A percentile compares a stretch with the other conserved stretches of the same genome.
Conservation (phyloP, 2,888 invertebrate genomes). For the Cephus pygmeus region DNA sequence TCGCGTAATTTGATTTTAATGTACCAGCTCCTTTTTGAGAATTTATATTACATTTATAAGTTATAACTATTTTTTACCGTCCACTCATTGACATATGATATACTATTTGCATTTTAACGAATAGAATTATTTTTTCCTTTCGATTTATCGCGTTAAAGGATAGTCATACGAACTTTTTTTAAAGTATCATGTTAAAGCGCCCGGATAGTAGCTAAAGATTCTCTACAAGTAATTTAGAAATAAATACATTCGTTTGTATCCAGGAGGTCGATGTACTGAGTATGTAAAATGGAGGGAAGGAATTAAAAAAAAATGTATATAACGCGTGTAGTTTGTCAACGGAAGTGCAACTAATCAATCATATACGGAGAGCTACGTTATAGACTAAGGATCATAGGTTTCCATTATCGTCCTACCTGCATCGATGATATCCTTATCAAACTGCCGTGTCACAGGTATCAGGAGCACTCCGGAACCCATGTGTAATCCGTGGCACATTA, state of each 20-base stretch:
- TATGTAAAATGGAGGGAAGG: not conserved
- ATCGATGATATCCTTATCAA: constrained; percentile 27
- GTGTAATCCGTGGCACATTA: constrained; percentile 80
- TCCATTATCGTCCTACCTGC: constrained; percentile 40
- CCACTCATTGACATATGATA: too few relatives aligned
- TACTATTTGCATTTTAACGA: too few relatives aligned
- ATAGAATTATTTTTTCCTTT: not conserved
- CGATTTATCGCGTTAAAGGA: not conserved
- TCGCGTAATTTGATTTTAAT: too few relatives aligned
- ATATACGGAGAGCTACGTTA: not conserved
- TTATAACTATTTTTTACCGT: too few relatives aligned
- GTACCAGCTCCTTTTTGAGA: too few relatives aligned
- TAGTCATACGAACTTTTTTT: not conserved
- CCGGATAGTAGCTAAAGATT: not conserved
- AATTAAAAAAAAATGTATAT: too few relatives aligned
- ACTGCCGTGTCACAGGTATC: constrained; percentile 28
- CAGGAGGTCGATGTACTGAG: not conserved
- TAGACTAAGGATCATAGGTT: too few relatives aligned
- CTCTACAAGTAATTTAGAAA: not conserved
- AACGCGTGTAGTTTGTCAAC: not conserved
- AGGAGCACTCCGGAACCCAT: constrained; percentile 70
- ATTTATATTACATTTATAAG: too few relatives aligned
- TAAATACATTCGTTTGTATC: not conserved
- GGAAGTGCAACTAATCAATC: not conserved
- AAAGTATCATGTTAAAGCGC: not conserved